These are phyloP conservation scores for Hydrotaea cyrtoneurina DNA, from an alignment of 2,888 invertebrate genomes.

Conservation along the genomic window DNA sequence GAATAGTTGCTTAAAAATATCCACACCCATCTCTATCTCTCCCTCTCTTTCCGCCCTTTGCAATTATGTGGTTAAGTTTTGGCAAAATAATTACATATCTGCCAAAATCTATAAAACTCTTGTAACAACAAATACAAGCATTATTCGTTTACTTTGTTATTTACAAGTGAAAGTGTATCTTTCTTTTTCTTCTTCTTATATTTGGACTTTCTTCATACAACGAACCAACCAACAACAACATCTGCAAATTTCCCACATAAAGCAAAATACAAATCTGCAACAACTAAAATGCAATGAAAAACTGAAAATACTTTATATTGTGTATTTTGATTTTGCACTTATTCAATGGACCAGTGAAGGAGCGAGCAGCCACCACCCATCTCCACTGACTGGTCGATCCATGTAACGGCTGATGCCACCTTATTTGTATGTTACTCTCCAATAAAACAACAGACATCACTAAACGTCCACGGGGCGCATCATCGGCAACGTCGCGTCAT, in stretches of 20 bases:
- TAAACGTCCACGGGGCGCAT: neutral
- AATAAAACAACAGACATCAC: constrained; percentile 29
- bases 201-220: neutral
- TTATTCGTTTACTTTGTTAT: neutral
- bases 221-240: neutral
- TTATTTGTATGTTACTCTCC: neutral
- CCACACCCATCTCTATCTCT: too few species aligned
- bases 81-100: neutral
- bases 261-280: constrained; percentile 42
- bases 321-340: constrained; percentile 24
- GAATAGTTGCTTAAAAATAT: too few species aligned
- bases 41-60: neutral
- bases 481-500: neutral
- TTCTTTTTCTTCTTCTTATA: neutral
- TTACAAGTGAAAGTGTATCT: constrained; percentile 60
- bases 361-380: neutral
- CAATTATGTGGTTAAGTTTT: neutral
- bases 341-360: neutral
- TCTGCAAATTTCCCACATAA: constrained; percentile 52
- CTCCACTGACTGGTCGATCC: neutral
- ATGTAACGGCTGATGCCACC: neutral
- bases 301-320: constrained; percentile 20
- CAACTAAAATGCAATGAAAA: constrained; percentile 22
- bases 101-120: neutral
- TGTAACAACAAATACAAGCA: neutral